Evolutionary conservation across 2,113 vertebrate species (phyloP), one percentile per base, ranked within the genome.

Genomic region (Coryphaenoides rupestris): DNA sequence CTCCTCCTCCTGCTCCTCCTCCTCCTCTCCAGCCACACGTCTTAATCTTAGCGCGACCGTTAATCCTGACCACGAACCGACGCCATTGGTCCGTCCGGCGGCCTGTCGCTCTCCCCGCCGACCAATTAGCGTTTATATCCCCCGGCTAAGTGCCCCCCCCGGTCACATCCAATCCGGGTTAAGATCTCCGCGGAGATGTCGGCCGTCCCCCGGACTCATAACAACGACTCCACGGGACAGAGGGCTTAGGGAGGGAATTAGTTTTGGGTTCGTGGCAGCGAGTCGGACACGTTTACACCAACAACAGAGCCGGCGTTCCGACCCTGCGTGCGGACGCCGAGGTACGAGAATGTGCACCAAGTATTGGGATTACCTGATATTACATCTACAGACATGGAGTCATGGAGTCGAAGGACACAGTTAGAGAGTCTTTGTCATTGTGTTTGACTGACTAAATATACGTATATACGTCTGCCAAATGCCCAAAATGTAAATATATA

Each of bases 91-190:
- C 54, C 23, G 19, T 55, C 55, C 13, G 21, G 56, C 61, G 33
- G 70, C 66, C 70, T 56, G 45, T 80, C 70, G 80, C 13, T 19
- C 59, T 15, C 60, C n/a, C 13, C 3, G 54, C 40, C 21, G n/a
- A 64, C 81, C 73, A 79, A 79, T 76, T 56, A 74, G 74, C 78
- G 60, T 56, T 55, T 23, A 55, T 16, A 9, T 77, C 47, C 59
- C 2, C n/a, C 62, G 77, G 75, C 79, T 57, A 70, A 68, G 69
- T 70, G 77, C 72, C 72, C 72, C 66, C 72, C 72, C 72, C 66
- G 6, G 6, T 6, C 33, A 40, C 33, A 40, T 40, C 33, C 33
- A 40, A 40, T 40, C 33, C n/a, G 13, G 62, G 45, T 69, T 85
- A 83, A 82, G 50, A 62, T 65, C 9, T 2, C 26, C 57, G 54